Conservation (phyloP, 2,888 invertebrate species). For the Diarsia dahlii region DNA sequence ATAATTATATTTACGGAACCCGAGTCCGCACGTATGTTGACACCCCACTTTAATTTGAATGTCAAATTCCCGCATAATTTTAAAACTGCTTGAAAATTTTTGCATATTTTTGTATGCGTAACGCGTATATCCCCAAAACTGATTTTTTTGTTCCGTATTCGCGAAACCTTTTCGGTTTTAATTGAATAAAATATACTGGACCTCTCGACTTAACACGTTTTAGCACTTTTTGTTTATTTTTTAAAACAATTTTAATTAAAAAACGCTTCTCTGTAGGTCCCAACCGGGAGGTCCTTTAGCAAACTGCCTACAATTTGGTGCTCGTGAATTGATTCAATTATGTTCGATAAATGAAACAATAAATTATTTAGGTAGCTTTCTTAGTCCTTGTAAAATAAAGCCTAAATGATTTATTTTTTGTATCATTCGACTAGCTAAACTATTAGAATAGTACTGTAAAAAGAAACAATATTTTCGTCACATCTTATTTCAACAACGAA, state of each 20-base stretch:
- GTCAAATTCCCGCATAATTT: constrained; percentile 76
- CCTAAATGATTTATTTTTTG: background rate
- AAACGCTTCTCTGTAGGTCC: constrained; percentile 34
- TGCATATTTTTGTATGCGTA: constrained; percentile 75
- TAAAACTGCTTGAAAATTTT: constrained; percentile 72
- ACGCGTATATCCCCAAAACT: constrained; percentile 56
- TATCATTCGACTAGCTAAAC: background rate
- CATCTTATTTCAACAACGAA: background rate
- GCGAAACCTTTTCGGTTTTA: constrained; percentile 61
- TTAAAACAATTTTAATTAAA: constrained; percentile 55
- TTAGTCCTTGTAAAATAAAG: background rate
- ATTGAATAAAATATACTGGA: constrained; percentile 65
- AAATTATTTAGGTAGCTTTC: background rate
- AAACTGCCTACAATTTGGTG: constrained; percentile 8
- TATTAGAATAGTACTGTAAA: background rate
- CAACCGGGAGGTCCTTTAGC: constrained; percentile 44
- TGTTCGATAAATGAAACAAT: background rate
- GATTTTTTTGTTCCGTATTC: constrained; percentile 54
- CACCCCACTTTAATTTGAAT: constrained; percentile 77
- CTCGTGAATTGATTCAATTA: constrained; percentile 11
- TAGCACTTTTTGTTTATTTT: constrained; percentile 46
- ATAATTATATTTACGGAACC: constrained; percentile 77
- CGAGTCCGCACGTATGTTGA: constrained; percentile 67
- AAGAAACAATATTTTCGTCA: background rate
- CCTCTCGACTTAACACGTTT: constrained; percentile 56